Evolutionary conservation across 2,113 vertebrate genomes (phyloP).

Genomic region (Baryphthengus martii): DNA sequence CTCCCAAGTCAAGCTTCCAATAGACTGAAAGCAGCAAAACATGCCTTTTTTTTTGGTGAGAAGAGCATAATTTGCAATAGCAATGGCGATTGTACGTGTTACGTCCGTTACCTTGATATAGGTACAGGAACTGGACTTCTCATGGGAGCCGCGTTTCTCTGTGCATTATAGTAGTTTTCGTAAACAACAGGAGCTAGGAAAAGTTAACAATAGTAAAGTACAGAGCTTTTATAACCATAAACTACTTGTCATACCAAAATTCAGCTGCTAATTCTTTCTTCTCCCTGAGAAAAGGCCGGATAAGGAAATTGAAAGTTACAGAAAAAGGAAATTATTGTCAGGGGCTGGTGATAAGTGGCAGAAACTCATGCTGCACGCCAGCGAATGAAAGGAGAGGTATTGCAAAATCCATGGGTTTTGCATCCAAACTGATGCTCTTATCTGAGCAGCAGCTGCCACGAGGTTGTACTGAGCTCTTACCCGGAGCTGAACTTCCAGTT

Average conservation of each 20-base stretch:
- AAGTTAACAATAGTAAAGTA: not conserved
- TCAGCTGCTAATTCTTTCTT: not conserved
- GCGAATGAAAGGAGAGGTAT: not conserved
- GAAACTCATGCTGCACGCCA: not conserved
- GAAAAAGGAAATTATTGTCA: not conserved
- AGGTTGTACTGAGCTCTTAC: slow-evolving; percentile 49
- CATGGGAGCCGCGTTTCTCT: slow-evolving; percentile 63
- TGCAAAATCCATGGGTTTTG: not conserved
- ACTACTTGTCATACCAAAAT: not conserved
- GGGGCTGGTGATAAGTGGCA: not conserved
- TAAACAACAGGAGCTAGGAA: slow-evolving; percentile 82
- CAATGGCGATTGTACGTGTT: not conserved
- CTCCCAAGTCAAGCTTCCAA: not conserved
- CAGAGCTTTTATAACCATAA: not conserved
- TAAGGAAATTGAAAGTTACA: not conserved
- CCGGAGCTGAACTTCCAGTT: slow-evolving; percentile 86
- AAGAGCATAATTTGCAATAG: not conserved
- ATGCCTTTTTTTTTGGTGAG: not conserved
- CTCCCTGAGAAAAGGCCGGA: not conserved
- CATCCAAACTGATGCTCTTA: not conserved
- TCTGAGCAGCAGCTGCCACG: not conserved
- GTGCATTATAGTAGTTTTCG: slow-evolving; percentile 90
- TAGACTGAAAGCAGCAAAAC: not conserved
- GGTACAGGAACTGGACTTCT: slow-evolving; percentile 45
- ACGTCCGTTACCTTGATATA: slow-evolving; percentile 58